Base-by-base conservation (phyloP, 2,888 invertebrate genomes). In the Dendrolimus houi region DNA sequence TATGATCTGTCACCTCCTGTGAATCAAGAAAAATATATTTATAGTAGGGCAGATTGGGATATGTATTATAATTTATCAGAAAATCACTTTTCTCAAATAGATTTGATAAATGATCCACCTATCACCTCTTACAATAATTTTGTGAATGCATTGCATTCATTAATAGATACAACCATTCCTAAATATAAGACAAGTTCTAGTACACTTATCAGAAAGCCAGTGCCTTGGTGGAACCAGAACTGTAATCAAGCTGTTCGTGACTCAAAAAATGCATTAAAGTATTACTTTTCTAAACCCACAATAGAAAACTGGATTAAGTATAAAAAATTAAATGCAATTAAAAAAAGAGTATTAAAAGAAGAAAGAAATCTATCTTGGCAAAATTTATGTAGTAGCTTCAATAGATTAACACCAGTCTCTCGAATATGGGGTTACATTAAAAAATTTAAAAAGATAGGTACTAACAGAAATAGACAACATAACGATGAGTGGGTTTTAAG, bases 81-180 rank as follows among this genome's bases (percentile, higher is more conserved):
- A 47, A 47, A 47, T 47, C 10, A 10, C 9, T 47, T 47, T 47
- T 47, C 7, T 29, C 10, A 8, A 9, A 17, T 55, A 42, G 17
- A n/a, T 8, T 17, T 52, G 14, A 13, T 9, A 14, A 8, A 6
- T 17, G 52, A 52, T 9, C 9, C 9, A 17, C 10, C 52, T 10
- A 13, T 55, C 8, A 40, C 10, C 7, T 52, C 52, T 12, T 56
- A 56, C 40, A 56, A 56, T 52, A 52, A 52, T 56, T 47, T 47
- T 47, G 47, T 47, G 7, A 47, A 47, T 47, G 10, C 7, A 10
- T 3, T 47, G 10, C 2, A 17, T 14, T 9, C 13, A 10, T 40
- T 52, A 29, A 56, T 52, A 52, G 52, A 56, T 56, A 56, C 8
- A 52, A 52, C 56, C 9, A 56, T 56, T 41, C 56, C 56, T 40